Base-by-base conservation (phyloP, 2,888 invertebrate species). In the Tuta absoluta region DNA sequence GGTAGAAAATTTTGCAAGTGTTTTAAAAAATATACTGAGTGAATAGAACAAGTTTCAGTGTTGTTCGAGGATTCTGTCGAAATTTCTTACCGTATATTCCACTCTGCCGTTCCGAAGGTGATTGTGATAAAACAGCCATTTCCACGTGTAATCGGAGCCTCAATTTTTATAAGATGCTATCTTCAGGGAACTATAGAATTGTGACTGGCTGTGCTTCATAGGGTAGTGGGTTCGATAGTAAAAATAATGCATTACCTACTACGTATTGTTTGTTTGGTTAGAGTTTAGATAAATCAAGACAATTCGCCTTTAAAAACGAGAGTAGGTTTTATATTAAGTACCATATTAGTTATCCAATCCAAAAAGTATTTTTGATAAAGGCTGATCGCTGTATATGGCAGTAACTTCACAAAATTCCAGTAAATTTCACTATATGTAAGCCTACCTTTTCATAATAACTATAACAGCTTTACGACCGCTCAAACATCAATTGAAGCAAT, bases 41-140 rank as follows among this genome's bases (percentile, higher is more conserved):
- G n/a, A n/a, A n/a, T n/a, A n/a, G n/a, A n/a, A n/a, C n/a, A n/a
- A n/a, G n/a, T n/a, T n/a, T n/a, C n/a, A n/a, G n/a, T n/a, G n/a
- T n/a, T n/a, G n/a, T n/a, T n/a, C n/a, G n/a, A n/a, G n/a, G 68
- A 21, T 57, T 17, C 8, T 63, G 62, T 28, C 63, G 37, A 23
- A 66, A 45, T 68, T 24, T 3, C 2, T 1, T 2, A 65, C 73
- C 78, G 75, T 81, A 67, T 73, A 69, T 78, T 66, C 53, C 70
- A 19, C 59, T 23, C 49, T 24, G 63, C 73, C 73, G 73, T 71
- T 68, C 66, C 66, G 66, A 70, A 70, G 73, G 72, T 69, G 69
- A 62, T 71, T 65, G 83, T 81, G 84, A 88, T 89, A 89, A 87
- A 89, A 86, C 87, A 80, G 73, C 83, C 81, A 82, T 87, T 87